Conservation (phyloP, 2,888 invertebrate species). For the Hermaeophaga mercurialis region DNA sequence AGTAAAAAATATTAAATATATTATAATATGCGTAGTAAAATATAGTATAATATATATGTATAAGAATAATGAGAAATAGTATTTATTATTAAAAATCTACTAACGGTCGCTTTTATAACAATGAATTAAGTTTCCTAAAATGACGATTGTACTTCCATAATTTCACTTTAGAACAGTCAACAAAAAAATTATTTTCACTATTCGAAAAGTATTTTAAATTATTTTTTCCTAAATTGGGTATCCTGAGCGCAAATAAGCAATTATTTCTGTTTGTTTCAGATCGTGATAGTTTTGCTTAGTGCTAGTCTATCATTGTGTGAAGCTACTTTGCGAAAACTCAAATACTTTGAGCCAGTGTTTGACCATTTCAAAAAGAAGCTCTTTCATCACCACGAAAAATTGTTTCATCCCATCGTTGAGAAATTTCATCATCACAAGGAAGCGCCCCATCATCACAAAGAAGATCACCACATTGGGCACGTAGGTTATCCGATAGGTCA, state of each 20-base stretch:
- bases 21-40: too few relatives aligned
- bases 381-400: conserved; percentile 3
- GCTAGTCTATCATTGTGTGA: conserved; percentile 15
- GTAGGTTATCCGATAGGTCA: background rate
- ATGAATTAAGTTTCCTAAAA: too few relatives aligned
- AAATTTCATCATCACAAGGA: conserved; percentile 6
- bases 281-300: conserved; percentile 26
- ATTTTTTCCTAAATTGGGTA: too few relatives aligned
- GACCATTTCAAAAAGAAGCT: conserved; percentile 22
- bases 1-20: conserved; percentile 4
- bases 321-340: conserved; percentile 32
- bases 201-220: too few relatives aligned
- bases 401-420: conserved; percentile 8
- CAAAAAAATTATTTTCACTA: too few relatives aligned
- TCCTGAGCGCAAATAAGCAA: too few relatives aligned
- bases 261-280: too few relatives aligned
- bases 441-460: background rate
- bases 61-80: background rate
- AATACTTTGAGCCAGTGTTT: conserved; percentile 29
- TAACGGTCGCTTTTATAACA: too few relatives aligned
- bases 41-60: background rate
- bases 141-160: too few relatives aligned
- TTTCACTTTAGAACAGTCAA: too few relatives aligned
- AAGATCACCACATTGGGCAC: background rate
- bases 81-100: too few relatives aligned